Conservation (phyloP, 2,797 vertebrate genomes). For the Nyctalus aviator region DNA sequence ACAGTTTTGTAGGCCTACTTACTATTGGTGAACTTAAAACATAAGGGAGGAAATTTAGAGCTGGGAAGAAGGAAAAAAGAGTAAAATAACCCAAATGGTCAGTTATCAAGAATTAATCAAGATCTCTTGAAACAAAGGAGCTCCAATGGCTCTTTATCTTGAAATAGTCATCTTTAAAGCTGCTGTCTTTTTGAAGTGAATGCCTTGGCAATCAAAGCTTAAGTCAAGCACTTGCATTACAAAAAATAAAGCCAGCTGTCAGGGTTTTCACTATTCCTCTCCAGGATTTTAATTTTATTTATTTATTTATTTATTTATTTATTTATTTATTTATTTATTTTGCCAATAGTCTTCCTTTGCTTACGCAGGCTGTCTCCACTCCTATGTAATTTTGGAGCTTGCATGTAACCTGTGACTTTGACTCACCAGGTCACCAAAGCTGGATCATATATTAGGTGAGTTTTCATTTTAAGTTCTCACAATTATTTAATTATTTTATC, state of each 20-base stretch:
- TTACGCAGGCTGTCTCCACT: neutral
- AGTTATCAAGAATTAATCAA: neutral
- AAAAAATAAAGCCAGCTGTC: neutral
- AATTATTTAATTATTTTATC: neutral
- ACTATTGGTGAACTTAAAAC: neutral
- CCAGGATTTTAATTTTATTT: neutral
- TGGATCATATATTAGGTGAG: neutral
- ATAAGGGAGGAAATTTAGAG: neutral
- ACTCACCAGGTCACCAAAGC: neutral
- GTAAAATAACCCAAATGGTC: neutral
- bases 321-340: too few relatives aligned
- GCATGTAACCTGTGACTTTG: neutral
- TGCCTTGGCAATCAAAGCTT: neutral
- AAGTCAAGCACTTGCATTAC: neutral
- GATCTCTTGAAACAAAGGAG: neutral
- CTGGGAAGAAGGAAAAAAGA: neutral
- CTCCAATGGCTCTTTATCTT: neutral
- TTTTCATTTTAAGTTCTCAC: neutral
- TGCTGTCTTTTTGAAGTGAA: neutral
- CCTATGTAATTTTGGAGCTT: neutral
- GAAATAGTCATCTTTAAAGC: neutral
- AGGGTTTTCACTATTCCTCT: neutral
- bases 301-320: too few relatives aligned
- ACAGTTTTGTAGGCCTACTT: neutral
- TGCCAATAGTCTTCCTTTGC: neutral